phyloP scores from a whole-genome alignment of 1,140 invertebrate genomes.

The Papilio polyxenes region DNA sequence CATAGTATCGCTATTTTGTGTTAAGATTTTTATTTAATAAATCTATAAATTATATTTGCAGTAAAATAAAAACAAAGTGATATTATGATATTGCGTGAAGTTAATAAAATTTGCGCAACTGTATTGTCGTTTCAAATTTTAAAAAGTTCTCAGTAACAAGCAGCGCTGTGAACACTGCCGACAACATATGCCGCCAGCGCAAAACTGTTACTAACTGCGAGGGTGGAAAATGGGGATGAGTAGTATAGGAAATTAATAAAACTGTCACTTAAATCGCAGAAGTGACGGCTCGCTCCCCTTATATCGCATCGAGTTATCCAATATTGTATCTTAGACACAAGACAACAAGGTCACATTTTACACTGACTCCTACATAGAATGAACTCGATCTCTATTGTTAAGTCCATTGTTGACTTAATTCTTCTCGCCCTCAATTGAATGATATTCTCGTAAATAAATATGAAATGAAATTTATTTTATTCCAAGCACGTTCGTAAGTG shows the following conservation, averaged over 20 bases:
- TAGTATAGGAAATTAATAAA: constrained; percentile 87
- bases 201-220: constrained; percentile 62
- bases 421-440: constrained; percentile 65
- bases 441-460: constrained; percentile 74
- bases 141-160: constrained; percentile 41
- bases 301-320: constrained; percentile 41
- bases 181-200: constrained; percentile 70
- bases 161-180: constrained; percentile 51
- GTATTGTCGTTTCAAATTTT: constrained; percentile 46
- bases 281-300: constrained; percentile 72
- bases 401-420: constrained; percentile 76
- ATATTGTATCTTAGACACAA: constrained; percentile 52
- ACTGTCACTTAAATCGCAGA: constrained; percentile 85
- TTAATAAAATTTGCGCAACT: constrained; percentile 35
- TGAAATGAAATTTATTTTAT: constrained; percentile 60
- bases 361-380: constrained; percentile 43
- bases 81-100: constrained; percentile 31
- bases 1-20: background rate
- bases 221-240: constrained; percentile 76
- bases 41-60: background rate
- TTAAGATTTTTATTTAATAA: background rate
- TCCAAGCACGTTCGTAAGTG: constrained; percentile 50
- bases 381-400: constrained; percentile 67
- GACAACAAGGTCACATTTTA: constrained; percentile 51
- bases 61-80: constrained; percentile 12